These are phyloP conservation scores for Drosophila murphyi DNA, from an alignment of 1,140 invertebrate genomes.

Conservation along the genomic window DNA sequence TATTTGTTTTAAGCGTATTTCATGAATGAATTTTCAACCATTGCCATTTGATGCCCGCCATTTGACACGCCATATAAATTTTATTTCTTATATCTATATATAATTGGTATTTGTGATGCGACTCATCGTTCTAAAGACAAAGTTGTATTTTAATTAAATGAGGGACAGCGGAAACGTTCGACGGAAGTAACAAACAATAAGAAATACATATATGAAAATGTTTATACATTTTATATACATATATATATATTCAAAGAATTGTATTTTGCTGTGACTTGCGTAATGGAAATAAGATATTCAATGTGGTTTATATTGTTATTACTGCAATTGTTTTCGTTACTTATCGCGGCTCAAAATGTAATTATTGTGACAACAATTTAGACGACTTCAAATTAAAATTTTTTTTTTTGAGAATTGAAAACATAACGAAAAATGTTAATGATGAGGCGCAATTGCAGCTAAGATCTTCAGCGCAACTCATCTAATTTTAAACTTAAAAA, in stretches of 20 bases:
- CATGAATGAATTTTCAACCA: slow-evolving; percentile 60
- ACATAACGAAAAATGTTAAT: too few species aligned
- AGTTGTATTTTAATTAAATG: slow-evolving; percentile 19
- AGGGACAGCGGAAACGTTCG: slow-evolving; percentile 8
- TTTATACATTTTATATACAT: background rate
- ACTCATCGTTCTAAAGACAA: slow-evolving; percentile 4
- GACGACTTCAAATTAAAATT: too few species aligned
- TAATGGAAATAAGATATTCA: background rate
- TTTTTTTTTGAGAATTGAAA: too few species aligned
- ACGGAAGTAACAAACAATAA: slow-evolving; percentile 31
- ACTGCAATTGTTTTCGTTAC: background rate
- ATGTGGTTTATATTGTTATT: background rate
- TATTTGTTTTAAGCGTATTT: slow-evolving; percentile 54
- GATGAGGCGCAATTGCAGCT: too few species aligned
- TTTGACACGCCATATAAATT: slow-evolving; percentile 40
- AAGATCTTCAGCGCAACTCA: too few species aligned
- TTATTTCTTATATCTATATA: background rate
- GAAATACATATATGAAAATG: slow-evolving; percentile 1
- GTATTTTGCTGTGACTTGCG: background rate
- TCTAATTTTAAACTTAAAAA: too few species aligned
- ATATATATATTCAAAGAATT: background rate
- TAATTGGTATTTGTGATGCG: slow-evolving; percentile 3
- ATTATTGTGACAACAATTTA: too few species aligned
- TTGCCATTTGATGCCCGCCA: slow-evolving; percentile 39
- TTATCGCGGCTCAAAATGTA: too few species aligned